phyloP scores from a whole-genome alignment of 2,113 vertebrate species.

The Centropus unirufus region DNA sequence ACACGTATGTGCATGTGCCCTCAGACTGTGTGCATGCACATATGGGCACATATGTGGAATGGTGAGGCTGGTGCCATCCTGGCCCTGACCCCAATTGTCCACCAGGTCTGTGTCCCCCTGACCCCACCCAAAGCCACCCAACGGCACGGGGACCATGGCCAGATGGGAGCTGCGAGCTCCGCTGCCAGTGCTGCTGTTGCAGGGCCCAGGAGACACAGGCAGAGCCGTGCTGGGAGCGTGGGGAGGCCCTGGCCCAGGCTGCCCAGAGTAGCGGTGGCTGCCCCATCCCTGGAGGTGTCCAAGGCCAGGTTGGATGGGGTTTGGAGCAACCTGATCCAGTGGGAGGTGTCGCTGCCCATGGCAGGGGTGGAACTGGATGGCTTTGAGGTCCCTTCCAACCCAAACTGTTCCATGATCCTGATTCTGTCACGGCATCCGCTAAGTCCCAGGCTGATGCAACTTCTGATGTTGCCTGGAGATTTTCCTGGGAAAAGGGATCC shows the following conservation, averaged over 20 bases:
- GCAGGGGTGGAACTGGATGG: too few relatives aligned
- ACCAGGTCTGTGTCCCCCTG: accelerated
- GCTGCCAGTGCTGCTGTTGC: neutral
- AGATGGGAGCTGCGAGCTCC: accelerated
- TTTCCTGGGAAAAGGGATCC: neutral
- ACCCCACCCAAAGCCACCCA: neutral
- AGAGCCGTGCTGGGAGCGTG: accelerated
- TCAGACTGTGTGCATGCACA: too few relatives aligned
- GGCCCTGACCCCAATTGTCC: accelerated
- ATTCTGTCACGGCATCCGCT: accelerated
- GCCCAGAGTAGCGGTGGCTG: too few relatives aligned
- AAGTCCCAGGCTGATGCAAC: accelerated
- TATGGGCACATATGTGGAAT: too few relatives aligned
- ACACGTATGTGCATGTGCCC: accelerated
- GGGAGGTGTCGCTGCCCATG: too few relatives aligned
- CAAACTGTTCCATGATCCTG: too few relatives aligned
- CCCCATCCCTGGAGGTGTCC: too few relatives aligned
- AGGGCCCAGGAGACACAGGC: accelerated
- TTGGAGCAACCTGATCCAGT: too few relatives aligned
- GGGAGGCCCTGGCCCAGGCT: too few relatives aligned
- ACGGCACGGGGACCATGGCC: accelerated
- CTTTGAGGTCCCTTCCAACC: too few relatives aligned
- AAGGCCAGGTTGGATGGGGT: too few relatives aligned
- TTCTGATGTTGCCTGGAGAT: neutral
- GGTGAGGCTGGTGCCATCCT: neutral